Conservation (phyloP, 2,888 invertebrate species). For the Seladonia tumulorum region DNA sequence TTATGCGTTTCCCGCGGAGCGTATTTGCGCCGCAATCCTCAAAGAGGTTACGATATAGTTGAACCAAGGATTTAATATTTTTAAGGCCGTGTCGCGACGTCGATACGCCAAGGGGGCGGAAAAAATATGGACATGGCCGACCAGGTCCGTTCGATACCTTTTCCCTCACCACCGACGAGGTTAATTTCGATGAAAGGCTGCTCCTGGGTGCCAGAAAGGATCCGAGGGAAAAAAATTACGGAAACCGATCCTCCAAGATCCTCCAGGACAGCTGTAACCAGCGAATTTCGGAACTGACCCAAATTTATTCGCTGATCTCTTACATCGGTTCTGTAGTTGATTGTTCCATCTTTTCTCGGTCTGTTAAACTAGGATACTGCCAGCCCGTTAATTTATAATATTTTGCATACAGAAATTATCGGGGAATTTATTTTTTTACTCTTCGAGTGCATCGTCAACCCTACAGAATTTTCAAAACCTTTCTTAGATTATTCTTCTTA, state of each 20-base stretch:
- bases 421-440: no score
- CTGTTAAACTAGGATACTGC: no score
- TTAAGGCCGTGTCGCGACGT: constrained; percentile 30
- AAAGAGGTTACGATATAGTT: neutral
- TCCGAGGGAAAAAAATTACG: constrained; percentile 3
- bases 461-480: no score
- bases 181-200: constrained; percentile 54
- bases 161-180: constrained; percentile 31
- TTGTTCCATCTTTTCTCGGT: no score
- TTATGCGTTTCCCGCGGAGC: neutral
- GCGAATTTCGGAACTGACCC: constrained; percentile 1
- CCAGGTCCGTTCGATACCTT: constrained; percentile 26
- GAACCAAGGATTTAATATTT: constrained; percentile 34
- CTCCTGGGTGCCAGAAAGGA: constrained; percentile 1
- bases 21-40: neutral
- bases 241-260: neutral
- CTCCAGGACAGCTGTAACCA: neutral
- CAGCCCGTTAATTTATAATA: no score
- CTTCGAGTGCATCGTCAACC: no score
- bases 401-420: no score
- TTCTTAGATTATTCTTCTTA: no score
- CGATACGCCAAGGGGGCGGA: constrained; percentile 28
- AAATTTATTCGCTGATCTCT: neutral
- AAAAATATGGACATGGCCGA: constrained; percentile 27
- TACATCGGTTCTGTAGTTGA: neutral